These are phyloP conservation scores for Pampus argenteus DNA, from an alignment of 2,797 vertebrate genomes.

Conservation along the genomic window DNA sequence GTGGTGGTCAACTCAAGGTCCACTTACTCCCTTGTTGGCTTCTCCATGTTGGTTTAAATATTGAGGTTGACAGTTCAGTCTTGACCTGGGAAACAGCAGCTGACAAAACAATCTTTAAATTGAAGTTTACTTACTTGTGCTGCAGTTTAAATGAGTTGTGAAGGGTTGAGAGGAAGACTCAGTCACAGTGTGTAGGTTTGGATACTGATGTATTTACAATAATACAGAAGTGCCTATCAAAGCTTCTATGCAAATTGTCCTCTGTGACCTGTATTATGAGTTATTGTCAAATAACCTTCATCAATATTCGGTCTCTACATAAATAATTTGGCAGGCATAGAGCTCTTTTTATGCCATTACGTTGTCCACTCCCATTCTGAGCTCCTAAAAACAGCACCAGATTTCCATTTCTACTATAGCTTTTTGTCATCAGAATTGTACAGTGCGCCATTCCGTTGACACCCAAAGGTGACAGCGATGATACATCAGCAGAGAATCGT, in stretches of 20 bases:
- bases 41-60: neutral
- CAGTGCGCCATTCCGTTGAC: conserved; percentile 27
- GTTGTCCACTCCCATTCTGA: conserved; percentile 22
- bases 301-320: conserved; percentile 5
- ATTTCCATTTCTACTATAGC: conserved; percentile 32
- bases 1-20: no score
- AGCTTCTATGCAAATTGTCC: conserved; percentile 6
- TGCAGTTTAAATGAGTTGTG: neutral
- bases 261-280: conserved; percentile 4
- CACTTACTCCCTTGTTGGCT: no score
- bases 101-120: neutral
- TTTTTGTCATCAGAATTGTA: conserved; percentile 42
- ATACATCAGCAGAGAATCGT: conserved; percentile 60
- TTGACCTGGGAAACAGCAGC: neutral
- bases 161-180: neutral
- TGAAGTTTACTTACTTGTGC: neutral
- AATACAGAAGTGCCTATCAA: neutral
- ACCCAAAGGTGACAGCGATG: conserved; percentile 55
- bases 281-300: conserved; percentile 12
- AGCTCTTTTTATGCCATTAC: conserved; percentile 12
- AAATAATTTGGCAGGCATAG: conserved; percentile 31
- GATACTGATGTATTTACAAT: neutral
- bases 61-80: neutral
- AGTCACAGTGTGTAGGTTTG: neutral
- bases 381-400: conserved; percentile 24